These are phyloP conservation scores for Aphelenchoides fujianensis DNA, from an alignment of 1,140 invertebrate species.

Conservation along the genomic window DNA sequence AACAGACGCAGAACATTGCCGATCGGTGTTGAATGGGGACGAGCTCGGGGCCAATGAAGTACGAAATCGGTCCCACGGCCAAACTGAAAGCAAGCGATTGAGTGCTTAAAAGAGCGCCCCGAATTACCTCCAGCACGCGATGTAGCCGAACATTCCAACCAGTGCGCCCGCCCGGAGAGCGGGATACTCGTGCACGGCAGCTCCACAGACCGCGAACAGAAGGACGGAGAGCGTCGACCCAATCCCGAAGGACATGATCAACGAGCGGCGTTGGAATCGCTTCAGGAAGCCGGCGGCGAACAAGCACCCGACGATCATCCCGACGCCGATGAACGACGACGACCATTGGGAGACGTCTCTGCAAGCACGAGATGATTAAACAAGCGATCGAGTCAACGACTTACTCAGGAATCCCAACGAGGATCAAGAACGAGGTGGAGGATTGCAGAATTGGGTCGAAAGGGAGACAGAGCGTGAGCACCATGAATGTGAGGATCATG, in stretches of 20 bases:
- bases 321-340: constrained; percentile 56
- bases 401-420: constrained; percentile 33
- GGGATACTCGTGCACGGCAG: constrained; percentile 4
- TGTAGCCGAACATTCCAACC: constrained; percentile 35
- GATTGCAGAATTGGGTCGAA: constrained; percentile 60
- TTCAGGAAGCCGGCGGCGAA: constrained; percentile 46
- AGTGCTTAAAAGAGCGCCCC: too few species aligned
- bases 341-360: constrained; percentile 16
- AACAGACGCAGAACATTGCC: constrained; percentile 59
- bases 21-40: constrained; percentile 53
- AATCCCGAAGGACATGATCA: constrained; percentile 44
- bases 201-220: constrained; percentile 38
- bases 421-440: constrained; percentile 48
- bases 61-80: constrained; percentile 56
- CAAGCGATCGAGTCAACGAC: constrained; percentile 1
- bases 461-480: constrained; percentile 45
- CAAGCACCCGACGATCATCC: constrained; percentile 42
- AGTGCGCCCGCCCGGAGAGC: constrained; percentile 41
- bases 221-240: constrained; percentile 35
- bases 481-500: constrained; percentile 45
- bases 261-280: constrained; percentile 37
- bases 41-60: constrained; percentile 58
- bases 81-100: too few species aligned
- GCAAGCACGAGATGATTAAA: not conserved
- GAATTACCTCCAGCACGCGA: constrained; percentile 49